Base-by-base conservation (phyloP, 2,888 invertebrate genomes). In the Melanophora roralis region DNA sequence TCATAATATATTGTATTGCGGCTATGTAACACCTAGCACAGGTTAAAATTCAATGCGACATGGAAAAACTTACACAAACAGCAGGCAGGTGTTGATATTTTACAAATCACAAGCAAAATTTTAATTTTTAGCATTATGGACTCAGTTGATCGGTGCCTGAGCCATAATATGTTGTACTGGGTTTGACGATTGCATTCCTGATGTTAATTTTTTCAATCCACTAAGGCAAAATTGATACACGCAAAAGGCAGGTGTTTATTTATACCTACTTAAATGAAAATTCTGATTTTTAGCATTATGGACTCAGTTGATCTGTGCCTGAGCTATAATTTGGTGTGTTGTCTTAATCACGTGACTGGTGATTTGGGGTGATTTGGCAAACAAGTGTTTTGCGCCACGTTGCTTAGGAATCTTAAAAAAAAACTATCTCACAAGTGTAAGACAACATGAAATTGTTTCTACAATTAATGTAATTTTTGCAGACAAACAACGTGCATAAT, bases 81-180 rank as follows among this genome's bases (percentile, higher is more conserved):
- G 27, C 4, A 49, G 49, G 21, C 49, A 49, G 40, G 40, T 40
- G 12, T 40, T 40, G n/a, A 40, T n/a, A 40, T 40, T 40, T 40
- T 40, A 40, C 4, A 40, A 40, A 40, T 14, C 12, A 40, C 40
- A 36, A 1, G 2, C n/a, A 12, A 55, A 16, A 43, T 64, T 76
- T 55, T 68, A n/a, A 47, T 76, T 69, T 78, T 79, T 82, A 83
- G 82, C 83, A 81, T 77, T 75, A 75, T 81, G 78, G 60, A 67
- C 78, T 73, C 82, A 82, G 81, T 82, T 69, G 81, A 79, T 40
- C 74, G 57, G 82, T 82, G 27, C 81, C 83, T 83, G 81, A 64
- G 78, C 60, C 76, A 78, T 81, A 45, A 51, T 51, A 51, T 9
- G 23, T 14, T 27, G 3, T 12, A 4, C 7, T 23, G n/a, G 40